Conservation (phyloP, 1,140 invertebrate genomes). For the Drosophila subobscura region DNA sequence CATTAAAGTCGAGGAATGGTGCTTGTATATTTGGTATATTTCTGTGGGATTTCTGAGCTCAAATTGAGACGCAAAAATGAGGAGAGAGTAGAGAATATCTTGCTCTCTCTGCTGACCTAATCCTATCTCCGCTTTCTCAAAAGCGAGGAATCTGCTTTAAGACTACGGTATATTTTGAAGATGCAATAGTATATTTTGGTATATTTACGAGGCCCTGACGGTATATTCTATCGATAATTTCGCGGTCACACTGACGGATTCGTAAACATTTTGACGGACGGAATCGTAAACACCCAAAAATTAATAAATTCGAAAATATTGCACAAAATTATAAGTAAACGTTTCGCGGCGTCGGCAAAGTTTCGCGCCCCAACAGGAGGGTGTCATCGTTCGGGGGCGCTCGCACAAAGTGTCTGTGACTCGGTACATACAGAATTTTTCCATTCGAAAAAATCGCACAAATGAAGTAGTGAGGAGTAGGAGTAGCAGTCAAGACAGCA, state of each 20-base stretch:
- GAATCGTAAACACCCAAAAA: slow-evolving; percentile 9
- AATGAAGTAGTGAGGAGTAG: slow-evolving; percentile 54
- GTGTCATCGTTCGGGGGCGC: neutral
- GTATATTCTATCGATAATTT: no score
- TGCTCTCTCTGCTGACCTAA: no score
- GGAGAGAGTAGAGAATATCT: no score
- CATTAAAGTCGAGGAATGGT: no score
- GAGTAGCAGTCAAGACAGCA: slow-evolving; percentile 20
- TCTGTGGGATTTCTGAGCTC: no score
- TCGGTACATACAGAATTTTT: slow-evolving; percentile 40
- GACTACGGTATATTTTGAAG: no score
- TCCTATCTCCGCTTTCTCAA: no score
- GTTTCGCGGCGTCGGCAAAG: slow-evolving; percentile 6
- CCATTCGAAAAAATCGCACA: slow-evolving; percentile 18
- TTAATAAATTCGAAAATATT: slow-evolving; percentile 46
- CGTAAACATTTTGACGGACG: slow-evolving; percentile 25
- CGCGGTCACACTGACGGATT: neutral
- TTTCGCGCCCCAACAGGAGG: neutral
- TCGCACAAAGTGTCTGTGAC: slow-evolving; percentile 21
- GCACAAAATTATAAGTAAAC: slow-evolving; percentile 62
- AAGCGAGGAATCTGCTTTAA: no score
- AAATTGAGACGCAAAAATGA: no score
- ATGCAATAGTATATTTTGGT: no score
- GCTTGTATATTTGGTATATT: no score
- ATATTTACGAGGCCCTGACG: no score